Evolutionary conservation across 2,797 vertebrate genomes (phyloP).

Genomic region (Gymnothorax reevesii): DNA sequence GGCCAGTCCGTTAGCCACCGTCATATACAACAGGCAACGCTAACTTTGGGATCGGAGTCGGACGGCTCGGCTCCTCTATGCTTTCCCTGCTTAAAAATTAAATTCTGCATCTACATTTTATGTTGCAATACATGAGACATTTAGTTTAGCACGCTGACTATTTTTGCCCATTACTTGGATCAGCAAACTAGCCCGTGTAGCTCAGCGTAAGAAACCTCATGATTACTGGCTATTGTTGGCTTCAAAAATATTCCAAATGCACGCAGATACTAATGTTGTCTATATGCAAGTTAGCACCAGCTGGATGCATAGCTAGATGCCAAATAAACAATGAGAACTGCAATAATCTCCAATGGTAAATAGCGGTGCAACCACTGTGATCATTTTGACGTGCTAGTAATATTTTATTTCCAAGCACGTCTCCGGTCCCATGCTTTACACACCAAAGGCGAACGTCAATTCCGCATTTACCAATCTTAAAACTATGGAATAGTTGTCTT

Average conservation of each 20-base stretch:
- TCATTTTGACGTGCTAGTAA: neutral
- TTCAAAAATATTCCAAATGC: neutral
- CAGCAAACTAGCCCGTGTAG: neutral
- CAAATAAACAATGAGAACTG: neutral
- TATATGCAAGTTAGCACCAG: neutral
- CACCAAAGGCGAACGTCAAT: neutral
- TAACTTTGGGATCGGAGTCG: neutral
- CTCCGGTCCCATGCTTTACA: neutral
- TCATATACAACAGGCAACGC: neutral
- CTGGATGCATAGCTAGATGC: neutral
- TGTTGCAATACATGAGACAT: neutral
- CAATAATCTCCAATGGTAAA: neutral
- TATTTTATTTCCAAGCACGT: slow-evolving; percentile 15
- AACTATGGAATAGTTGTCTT: neutral
- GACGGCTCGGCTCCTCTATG: neutral
- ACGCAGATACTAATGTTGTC: neutral
- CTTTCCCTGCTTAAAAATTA: neutral
- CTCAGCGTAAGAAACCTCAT: neutral
- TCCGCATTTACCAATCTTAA: neutral
- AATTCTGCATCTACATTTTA: neutral
- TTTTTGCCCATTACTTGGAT: neutral
- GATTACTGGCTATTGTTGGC: neutral
- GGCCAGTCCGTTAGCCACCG: neutral
- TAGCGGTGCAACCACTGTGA: neutral
- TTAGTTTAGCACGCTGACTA: too few species aligned